Evolutionary conservation across 2,888 invertebrate genomes (phyloP), one percentile per base, ranked within the genome.

Genomic region (Cataglyphis cursor): DNA sequence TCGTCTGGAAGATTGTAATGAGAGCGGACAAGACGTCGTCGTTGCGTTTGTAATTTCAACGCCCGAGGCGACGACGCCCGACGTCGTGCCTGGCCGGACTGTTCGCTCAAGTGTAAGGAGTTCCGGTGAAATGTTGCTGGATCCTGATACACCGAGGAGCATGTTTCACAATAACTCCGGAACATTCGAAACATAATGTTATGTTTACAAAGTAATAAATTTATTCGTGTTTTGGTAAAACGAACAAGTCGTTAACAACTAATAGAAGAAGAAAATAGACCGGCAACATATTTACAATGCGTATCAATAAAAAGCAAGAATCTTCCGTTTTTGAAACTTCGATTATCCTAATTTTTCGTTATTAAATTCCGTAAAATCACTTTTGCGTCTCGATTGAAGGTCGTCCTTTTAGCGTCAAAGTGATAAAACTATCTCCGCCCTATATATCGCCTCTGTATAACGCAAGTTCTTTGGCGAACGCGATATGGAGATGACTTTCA

Each of bases 81-180:
- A 57, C 28, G 74, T 86, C 82, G 76, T 21, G 44, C 88, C 76
- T 84, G 57, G 70, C 72, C 82, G 86, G 88, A 88, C 82, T 89
- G 89, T 83, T 91, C 89, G 88, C 78, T 92, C 89, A 89, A 92
- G 91, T 89, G 90, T 88, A 89, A 91, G 90, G 89, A 90, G 89
- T 86, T 89, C 84, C 24, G 65, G 83, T 83, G 89, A 89, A 88
- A 89, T 80, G 88, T 82, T 81, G 70, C 83, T 66, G 82, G 48
- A 68, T 15, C 68, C 41, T 41, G 65, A 48, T 65, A 72, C 6
- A 6, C 15, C 24, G 24, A 54, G 21, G 21, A 8, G 3, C 41
- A 10, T n/a, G 10, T 44, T 74, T 62, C 15, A 35, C 65, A 8
- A 1, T 24, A 44, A 24, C 12, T 48, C 8, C 48, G 12, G 8